These are phyloP conservation scores for Phodopus roborovskii DNA, from an alignment of 2,113 vertebrate genomes.

Conservation along the genomic window DNA sequence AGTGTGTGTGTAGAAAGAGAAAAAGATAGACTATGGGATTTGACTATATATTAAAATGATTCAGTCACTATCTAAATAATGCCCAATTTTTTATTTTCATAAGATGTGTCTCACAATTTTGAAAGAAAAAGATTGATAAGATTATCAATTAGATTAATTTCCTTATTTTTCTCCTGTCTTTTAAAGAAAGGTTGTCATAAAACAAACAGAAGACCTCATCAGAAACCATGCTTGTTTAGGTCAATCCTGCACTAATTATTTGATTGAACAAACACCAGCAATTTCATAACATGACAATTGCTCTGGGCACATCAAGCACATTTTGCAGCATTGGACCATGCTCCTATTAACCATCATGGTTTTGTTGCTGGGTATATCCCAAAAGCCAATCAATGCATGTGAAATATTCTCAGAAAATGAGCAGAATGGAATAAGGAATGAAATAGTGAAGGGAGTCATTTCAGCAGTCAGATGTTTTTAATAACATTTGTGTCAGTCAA, in stretches of 20 bases:
- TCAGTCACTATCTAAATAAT: not conserved
- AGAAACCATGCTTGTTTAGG: not conserved
- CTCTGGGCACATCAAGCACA: not conserved
- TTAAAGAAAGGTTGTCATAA: not conserved
- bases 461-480: not conserved
- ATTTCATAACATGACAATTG: not conserved
- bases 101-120: not conserved
- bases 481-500: not conserved
- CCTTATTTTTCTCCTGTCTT: not conserved
- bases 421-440: conserved; percentile 1
- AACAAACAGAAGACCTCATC: not conserved
- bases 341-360: conserved; percentile 25
- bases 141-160: not conserved
- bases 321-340: not conserved
- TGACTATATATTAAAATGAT: conserved; percentile 4
- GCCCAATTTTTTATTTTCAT: not conserved
- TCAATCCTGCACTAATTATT: not conserved
- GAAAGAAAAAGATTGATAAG: not conserved
- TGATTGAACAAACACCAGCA: not conserved
- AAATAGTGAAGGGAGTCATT: not conserved
- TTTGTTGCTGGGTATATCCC: not conserved
- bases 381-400: conserved; percentile 55
- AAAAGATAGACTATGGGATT: not conserved
- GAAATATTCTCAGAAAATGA: not conserved
- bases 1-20: not conserved